Percentiles rank a stretch among this genome's conserved stretches.
Evolutionary conservation across 2,113 vertebrate genomes (phyloP).

Genomic region (Cryptomyrus ogoouensis): DNA sequence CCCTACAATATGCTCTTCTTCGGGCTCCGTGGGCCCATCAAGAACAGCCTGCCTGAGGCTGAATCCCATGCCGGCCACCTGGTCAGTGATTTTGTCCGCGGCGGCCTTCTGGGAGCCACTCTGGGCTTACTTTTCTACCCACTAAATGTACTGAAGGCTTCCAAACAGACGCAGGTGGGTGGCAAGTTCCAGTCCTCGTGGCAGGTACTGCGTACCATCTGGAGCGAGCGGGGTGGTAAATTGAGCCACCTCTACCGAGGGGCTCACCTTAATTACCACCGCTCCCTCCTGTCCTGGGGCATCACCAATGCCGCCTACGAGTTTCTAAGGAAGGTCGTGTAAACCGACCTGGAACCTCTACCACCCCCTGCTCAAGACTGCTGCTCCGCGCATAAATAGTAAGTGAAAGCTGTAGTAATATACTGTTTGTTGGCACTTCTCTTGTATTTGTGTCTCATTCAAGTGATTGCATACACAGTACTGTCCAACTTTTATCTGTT

Average conservation of each 20-base stretch:
- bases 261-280: conserved; percentile 69
- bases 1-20: conserved; percentile 68
- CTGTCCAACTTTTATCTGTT: too few species aligned
- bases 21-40: conserved; percentile 65
- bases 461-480: too few species aligned
- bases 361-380: too few species aligned
- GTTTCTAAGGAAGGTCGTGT: conserved; percentile 65
- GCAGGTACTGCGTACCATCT: conserved; percentile 62
- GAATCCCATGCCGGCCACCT: conserved; percentile 55
- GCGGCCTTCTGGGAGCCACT: conserved; percentile 56
- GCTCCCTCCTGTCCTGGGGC: conserved; percentile 70
- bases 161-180: conserved; percentile 39
- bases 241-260: conserved; percentile 68
- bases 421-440: too few species aligned
- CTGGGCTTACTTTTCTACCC: conserved; percentile 68
- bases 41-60: conserved; percentile 62
- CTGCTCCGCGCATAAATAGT: too few species aligned
- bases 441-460: too few species aligned
- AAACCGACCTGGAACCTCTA: conserved; percentile 32
- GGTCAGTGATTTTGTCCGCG: conserved; percentile 61
- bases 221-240: conserved; percentile 66
- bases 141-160: conserved; percentile 66
- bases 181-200: conserved; percentile 64
- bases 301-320: conserved; percentile 75
- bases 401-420: too few species aligned